Percentiles rank a stretch among this genome's conserved stretches.
Evolutionary conservation across 2,888 invertebrate species (phyloP).

Genomic region (Acrocyrtus sp.): DNA sequence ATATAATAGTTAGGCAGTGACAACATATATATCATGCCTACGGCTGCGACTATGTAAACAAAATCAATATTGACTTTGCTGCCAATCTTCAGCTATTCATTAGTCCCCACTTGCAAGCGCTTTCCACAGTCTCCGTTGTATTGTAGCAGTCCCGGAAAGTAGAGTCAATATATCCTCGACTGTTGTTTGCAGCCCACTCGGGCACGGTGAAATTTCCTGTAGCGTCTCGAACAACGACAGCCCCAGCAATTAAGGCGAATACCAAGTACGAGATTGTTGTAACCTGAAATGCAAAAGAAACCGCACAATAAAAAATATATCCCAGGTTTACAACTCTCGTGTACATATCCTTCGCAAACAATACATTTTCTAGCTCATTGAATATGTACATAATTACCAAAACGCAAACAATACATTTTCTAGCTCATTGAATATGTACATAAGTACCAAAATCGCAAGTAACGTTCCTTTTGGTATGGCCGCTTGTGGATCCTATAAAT

Average conservation of each 20-base stretch:
- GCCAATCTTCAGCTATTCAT: constrained; percentile 84
- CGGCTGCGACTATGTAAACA: background rate
- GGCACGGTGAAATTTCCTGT: constrained; percentile 75
- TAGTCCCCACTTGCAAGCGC: constrained; percentile 76
- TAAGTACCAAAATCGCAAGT: constrained; percentile 76
- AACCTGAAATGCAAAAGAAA: constrained; percentile 69
- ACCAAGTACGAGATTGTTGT: constrained; percentile 87
- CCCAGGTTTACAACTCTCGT: too few relatives aligned
- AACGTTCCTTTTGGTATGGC: constrained; percentile 94
- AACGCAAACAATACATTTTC: too few relatives aligned
- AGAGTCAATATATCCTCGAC: constrained; percentile 23
- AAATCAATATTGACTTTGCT: too few relatives aligned
- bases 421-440: constrained; percentile 2
- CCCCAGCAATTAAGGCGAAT: constrained; percentile 83
- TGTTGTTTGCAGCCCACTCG: constrained; percentile 65
- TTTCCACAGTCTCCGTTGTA: constrained; percentile 68
- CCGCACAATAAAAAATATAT: too few relatives aligned
- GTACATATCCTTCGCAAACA: too few relatives aligned
- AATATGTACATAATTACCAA: constrained; percentile 65
- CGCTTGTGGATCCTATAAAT: constrained; percentile 81
- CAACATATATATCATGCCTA: constrained; percentile 71
- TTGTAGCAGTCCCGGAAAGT: constrained; percentile 56
- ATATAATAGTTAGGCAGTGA: too few relatives aligned
- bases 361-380: background rate
- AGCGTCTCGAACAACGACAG: constrained; percentile 76